Evolutionary conservation across 1,140 invertebrate genomes (phyloP).

Genomic region (Lithobius niger): DNA sequence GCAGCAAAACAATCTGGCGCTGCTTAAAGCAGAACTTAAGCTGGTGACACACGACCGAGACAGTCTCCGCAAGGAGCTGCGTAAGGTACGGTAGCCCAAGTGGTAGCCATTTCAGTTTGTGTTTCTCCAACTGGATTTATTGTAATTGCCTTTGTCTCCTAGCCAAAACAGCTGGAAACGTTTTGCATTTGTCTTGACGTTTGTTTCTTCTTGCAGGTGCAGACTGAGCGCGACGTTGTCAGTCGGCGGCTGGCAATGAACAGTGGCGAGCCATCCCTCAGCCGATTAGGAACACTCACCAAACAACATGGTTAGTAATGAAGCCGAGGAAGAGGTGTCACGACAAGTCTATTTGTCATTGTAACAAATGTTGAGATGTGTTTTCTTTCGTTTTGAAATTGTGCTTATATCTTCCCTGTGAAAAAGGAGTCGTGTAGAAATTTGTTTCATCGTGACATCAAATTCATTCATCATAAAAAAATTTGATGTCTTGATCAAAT

Average conservation of each 20-base stretch:
- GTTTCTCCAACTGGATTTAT: neutral
- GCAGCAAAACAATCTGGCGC: conserved; percentile 24
- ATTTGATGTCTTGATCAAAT: no score
- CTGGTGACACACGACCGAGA: conserved; percentile 26
- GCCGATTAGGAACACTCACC: conserved; percentile 6
- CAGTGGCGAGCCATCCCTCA: conserved; percentile 2
- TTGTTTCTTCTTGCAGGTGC: conserved; percentile 12
- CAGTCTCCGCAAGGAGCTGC: conserved; percentile 24
- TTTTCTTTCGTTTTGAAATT: no score
- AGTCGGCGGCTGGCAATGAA: conserved; percentile 16
- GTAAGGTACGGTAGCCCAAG: no score
- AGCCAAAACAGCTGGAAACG: no score
- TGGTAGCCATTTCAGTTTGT: neutral
- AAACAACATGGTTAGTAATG: conserved; percentile 7
- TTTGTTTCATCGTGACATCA: no score
- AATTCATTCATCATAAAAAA: no score
- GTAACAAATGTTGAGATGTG: no score
- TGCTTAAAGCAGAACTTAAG: conserved; percentile 25
- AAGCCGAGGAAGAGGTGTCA: no score
- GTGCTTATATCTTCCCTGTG: no score
- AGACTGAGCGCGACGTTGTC: conserved; percentile 16
- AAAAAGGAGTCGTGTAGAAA: no score
- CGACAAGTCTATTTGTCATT: no score
- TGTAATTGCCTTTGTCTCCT: neutral
- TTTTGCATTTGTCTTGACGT: neutral